Evolutionary conservation across 2,797 vertebrate genomes (phyloP).

Genomic region (Falco biarmicus): DNA sequence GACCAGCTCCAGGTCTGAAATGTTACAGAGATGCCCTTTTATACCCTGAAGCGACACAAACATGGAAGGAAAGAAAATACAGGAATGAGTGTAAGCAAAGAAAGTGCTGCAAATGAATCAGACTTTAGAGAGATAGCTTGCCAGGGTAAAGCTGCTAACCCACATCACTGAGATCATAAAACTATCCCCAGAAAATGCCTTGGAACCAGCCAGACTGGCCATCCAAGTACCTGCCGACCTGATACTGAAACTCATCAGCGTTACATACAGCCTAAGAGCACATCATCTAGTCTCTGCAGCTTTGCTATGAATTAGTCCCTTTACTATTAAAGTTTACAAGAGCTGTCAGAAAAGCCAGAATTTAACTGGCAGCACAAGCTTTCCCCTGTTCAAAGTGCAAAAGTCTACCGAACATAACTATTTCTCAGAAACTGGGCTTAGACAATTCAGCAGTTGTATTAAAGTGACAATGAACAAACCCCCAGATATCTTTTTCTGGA

Average conservation of each 20-base stretch:
- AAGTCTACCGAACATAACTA: not conserved
- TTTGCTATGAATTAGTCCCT: not conserved
- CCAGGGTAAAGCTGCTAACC: not conserved
- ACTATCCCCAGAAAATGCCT: not conserved
- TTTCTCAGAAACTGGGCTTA: not conserved
- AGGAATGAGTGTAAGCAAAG: not conserved
- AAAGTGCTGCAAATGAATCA: not conserved
- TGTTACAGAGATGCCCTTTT: not conserved
- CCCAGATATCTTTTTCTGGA: not conserved
- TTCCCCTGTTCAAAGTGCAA: not conserved
- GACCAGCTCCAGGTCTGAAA: not conserved
- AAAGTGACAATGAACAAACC: not conserved
- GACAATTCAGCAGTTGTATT: not conserved
- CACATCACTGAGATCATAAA: not conserved
- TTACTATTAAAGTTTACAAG: not conserved
- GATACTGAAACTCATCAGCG: not conserved
- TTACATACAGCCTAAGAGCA: not conserved
- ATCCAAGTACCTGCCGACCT: not conserved
- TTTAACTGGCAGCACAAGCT: not conserved
- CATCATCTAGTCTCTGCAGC: not conserved
- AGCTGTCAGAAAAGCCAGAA: not conserved
- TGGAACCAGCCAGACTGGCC: fast-evolving
- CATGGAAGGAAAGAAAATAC: not conserved
- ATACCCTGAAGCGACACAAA: not conserved
- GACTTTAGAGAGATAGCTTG: not conserved